phyloP scores from a whole-genome alignment of 2,113 vertebrate genomes.

The Semnopithecus entellus region DNA sequence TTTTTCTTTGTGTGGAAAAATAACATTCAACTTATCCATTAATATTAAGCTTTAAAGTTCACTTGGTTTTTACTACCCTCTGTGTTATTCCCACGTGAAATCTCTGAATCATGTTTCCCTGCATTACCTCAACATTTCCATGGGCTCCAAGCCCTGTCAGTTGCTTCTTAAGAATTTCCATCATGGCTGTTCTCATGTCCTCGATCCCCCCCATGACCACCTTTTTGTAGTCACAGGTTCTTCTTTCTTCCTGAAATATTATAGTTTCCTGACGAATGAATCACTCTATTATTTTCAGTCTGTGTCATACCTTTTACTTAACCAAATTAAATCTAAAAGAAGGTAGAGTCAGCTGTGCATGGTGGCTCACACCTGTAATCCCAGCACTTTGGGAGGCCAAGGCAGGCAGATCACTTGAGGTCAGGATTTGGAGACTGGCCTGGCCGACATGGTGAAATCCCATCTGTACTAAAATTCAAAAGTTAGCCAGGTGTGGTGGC shows the following conservation, averaged over 20 bases:
- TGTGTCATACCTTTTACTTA: not conserved
- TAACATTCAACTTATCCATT: not conserved
- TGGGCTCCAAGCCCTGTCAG: not conserved
- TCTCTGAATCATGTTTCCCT: not conserved
- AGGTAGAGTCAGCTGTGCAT: not conserved
- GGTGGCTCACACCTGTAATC: too few relatives aligned
- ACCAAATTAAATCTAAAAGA: not conserved
- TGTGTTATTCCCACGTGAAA: not conserved
- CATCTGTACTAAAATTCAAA: too few relatives aligned
- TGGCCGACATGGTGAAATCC: too few relatives aligned
- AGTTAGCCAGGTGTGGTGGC: too few relatives aligned
- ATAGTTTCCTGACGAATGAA: not conserved
- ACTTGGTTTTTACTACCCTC: not conserved
- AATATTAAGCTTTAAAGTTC: not conserved
- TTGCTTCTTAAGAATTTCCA: too few relatives aligned
- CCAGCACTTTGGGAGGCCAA: too few relatives aligned
- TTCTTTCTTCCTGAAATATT: not conserved
- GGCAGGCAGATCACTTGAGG: too few relatives aligned
- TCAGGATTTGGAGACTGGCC: too few relatives aligned
- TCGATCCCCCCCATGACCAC: accelerated
- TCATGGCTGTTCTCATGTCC: not conserved
- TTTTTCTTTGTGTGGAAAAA: not conserved
- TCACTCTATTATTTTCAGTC: not conserved
- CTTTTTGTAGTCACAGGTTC: not conserved
- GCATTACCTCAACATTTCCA: not conserved